phyloP scores from a whole-genome alignment of 64 coral and sea anemone species.

The Montipora efflorescens region DNA sequence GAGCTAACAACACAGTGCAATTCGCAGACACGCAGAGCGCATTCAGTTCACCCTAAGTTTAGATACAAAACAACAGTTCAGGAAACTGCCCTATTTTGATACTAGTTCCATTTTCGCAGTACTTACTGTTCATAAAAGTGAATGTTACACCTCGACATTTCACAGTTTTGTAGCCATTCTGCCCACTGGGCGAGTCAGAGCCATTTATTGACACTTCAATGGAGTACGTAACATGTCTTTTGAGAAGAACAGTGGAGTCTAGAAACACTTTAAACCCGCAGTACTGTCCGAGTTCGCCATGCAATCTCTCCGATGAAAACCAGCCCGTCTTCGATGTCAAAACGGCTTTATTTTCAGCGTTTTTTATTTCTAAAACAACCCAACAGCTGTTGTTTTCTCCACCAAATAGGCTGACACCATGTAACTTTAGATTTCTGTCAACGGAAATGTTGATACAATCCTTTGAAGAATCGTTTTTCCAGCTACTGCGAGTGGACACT shows the following conservation, averaged over 20 bases:
- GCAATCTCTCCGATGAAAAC: slow-evolving; percentile 2
- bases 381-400: slow-evolving; percentile 21
- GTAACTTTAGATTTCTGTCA: slow-evolving; percentile 6
- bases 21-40: neutral
- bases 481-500: neutral
- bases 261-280: slow-evolving; percentile 6
- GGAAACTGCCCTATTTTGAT: neutral
- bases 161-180: neutral
- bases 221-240: neutral
- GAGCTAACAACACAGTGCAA: neutral
- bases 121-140: slow-evolving; percentile 30
- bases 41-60: neutral
- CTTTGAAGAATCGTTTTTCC: slow-evolving; percentile 2
- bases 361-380: slow-evolving; percentile 11
- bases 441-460: neutral
- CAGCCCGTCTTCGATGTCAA: slow-evolving; percentile 21
- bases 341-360: neutral
- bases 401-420: slow-evolving; percentile 15
- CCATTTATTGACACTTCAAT: slow-evolving; percentile 34
- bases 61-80: slow-evolving; percentile 5
- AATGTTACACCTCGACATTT: slow-evolving; percentile 24
- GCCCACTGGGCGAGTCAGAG: neutral
- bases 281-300: neutral
- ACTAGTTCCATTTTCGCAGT: slow-evolving; percentile 44
- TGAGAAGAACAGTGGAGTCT: neutral